These are phyloP conservation scores for Turnix velox DNA, from an alignment of 2,113 vertebrate species.

Conservation along the genomic window DNA sequence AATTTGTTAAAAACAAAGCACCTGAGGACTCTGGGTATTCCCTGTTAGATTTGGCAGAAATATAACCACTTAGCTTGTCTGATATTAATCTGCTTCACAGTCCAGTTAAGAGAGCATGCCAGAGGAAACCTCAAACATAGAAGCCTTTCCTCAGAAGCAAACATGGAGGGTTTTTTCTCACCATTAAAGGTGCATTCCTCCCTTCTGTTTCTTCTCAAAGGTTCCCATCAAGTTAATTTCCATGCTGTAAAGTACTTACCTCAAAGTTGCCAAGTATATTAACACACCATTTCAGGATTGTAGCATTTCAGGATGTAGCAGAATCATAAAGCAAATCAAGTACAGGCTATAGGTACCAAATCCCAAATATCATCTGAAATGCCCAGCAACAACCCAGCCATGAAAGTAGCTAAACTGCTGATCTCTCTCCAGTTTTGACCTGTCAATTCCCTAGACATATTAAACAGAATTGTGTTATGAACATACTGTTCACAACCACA, in stretches of 20 bases:
- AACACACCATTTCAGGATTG: background rate
- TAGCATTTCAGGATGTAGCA: background rate
- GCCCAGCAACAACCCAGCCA: background rate
- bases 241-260: background rate
- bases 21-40: background rate
- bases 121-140: constrained; percentile 51
- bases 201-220: constrained; percentile 51
- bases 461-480: background rate
- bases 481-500: background rate
- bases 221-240: constrained; percentile 19
- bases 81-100: background rate
- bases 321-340: background rate
- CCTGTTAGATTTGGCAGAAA: background rate
- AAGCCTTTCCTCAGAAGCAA: too few species aligned
- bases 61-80: background rate
- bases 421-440: background rate
- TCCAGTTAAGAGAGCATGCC: background rate
- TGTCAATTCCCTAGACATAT: background rate
- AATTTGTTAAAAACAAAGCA: background rate
- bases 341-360: background rate
- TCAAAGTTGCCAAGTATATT: background rate
- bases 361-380: background rate
- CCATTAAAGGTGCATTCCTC: background rate
- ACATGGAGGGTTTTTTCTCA: constrained; percentile 44
- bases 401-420: background rate